Evolutionary conservation across 2,888 invertebrate genomes (phyloP).

Genomic region (Drosophila borborema): DNA sequence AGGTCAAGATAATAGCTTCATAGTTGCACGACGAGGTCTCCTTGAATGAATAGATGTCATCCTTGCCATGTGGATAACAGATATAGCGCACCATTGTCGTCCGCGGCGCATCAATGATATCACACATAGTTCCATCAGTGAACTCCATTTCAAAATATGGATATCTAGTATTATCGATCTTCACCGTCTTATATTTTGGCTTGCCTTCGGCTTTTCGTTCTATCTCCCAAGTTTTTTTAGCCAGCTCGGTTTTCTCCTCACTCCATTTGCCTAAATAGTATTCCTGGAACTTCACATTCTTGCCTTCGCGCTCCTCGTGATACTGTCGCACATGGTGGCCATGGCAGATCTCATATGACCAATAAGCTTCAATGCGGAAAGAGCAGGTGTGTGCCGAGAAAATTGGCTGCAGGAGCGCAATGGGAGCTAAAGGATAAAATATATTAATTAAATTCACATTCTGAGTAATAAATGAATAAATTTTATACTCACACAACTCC

Average conservation of each 20-base stretch:
- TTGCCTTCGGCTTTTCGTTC: constrained; percentile 87
- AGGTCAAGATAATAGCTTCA: constrained; percentile 95
- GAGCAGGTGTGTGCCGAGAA: constrained; percentile 93
- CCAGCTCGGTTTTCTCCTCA: constrained; percentile 87
- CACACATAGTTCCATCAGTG: constrained; percentile 96
- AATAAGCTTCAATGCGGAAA: constrained; percentile 94
- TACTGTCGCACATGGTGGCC: constrained; percentile 96
- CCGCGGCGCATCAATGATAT: constrained; percentile 94
- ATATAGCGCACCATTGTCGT: constrained; percentile 93
- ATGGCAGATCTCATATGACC: constrained; percentile 99
- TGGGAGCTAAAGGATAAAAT: constrained; percentile 86
- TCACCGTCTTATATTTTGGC: constrained; percentile 87
- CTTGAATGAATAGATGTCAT: constrained; percentile 96
- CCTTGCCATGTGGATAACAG: constrained; percentile 94
- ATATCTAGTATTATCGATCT: constrained; percentile 94
- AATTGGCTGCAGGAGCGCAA: constrained; percentile 91
- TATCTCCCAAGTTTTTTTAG: constrained; percentile 86
- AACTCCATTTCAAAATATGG: constrained; percentile 95
- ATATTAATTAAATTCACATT: neutral
- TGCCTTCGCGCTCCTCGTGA: constrained; percentile 97
- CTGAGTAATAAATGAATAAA: neutral
- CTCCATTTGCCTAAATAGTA: constrained; percentile 93
- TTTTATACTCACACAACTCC: constrained; percentile 71
- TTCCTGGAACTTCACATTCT: constrained; percentile 93
- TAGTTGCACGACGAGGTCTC: constrained; percentile 98